Conservation (phyloP, 2,113 vertebrate genomes). For the Chaenocephalus aceratus region DNA sequence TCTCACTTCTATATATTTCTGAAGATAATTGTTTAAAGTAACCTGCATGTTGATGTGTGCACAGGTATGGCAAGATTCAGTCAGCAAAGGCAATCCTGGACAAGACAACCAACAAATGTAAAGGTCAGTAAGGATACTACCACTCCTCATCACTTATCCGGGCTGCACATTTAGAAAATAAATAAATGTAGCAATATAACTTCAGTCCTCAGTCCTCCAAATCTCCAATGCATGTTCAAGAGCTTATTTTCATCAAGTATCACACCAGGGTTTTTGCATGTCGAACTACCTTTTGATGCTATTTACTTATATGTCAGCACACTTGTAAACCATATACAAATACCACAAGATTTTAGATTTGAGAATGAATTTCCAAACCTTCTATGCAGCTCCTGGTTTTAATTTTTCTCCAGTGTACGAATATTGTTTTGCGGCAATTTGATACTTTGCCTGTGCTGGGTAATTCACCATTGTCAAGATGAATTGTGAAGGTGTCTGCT, state of each 20-base stretch:
- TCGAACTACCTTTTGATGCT: neutral
- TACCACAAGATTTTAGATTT: neutral
- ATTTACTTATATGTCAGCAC: neutral
- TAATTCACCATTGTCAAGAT: constrained; percentile 19
- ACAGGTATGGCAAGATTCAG: constrained; percentile 98
- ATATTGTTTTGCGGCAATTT: neutral
- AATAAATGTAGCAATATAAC: neutral
- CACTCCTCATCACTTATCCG: neutral
- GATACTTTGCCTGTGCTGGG: neutral
- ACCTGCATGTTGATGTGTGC: constrained; percentile 52
- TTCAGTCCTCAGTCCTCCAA: neutral
- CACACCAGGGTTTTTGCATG: neutral
- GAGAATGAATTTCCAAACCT: neutral
- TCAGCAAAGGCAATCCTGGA: constrained; percentile 99
- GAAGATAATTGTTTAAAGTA: constrained; percentile 2
- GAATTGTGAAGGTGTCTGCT: neutral
- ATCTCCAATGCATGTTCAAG: neutral
- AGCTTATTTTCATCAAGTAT: neutral
- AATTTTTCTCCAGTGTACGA: constrained; percentile 7
- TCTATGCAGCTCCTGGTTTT: neutral
- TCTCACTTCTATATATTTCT: neutral
- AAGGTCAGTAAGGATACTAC: constrained; percentile 87
- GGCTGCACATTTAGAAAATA: neutral
- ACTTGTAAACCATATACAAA: neutral
- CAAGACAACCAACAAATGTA: constrained; percentile 99